phyloP scores from a whole-genome alignment of 1,140 invertebrate genomes.

The Lasioglossum albipes region DNA sequence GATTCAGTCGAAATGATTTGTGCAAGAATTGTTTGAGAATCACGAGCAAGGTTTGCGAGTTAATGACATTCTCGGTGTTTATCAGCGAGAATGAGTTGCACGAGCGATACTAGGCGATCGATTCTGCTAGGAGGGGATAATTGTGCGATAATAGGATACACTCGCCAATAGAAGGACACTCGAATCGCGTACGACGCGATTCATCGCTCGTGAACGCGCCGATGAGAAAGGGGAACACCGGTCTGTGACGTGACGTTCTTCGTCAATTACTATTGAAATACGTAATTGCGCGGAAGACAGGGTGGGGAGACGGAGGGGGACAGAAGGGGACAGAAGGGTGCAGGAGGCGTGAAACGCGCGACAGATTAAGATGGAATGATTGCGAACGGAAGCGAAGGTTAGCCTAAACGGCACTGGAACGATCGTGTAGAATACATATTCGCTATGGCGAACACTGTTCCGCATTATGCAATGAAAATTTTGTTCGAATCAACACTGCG shows the following conservation, averaged over 20 bases:
- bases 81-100: neutral
- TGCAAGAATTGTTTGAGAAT: too few species aligned
- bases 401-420: too few species aligned
- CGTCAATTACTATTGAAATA: slow-evolving; percentile 23
- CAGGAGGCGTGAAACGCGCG: neutral
- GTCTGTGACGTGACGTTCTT: slow-evolving; percentile 25
- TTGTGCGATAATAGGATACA: slow-evolving; percentile 2
- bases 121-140: neutral
- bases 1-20: too few species aligned
- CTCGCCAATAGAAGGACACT: neutral
- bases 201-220: neutral
- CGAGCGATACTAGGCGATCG: neutral
- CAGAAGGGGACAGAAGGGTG: too few species aligned
- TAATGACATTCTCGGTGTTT: neutral
- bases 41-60: too few species aligned
- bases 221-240: slow-evolving; percentile 24
- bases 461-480: too few species aligned
- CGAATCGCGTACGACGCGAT: slow-evolving; percentile 14
- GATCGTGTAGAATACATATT: too few species aligned
- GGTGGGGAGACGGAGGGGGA: neutral
- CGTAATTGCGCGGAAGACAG: neutral
- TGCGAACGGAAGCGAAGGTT: neutral
- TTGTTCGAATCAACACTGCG: too few species aligned
- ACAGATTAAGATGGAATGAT: slow-evolving; percentile 10
- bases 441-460: too few species aligned